Percentiles rank a stretch among this genome's conserved stretches.
phyloP scores from a whole-genome alignment of 2,113 vertebrate species.

The Colinus virginianus region DNA sequence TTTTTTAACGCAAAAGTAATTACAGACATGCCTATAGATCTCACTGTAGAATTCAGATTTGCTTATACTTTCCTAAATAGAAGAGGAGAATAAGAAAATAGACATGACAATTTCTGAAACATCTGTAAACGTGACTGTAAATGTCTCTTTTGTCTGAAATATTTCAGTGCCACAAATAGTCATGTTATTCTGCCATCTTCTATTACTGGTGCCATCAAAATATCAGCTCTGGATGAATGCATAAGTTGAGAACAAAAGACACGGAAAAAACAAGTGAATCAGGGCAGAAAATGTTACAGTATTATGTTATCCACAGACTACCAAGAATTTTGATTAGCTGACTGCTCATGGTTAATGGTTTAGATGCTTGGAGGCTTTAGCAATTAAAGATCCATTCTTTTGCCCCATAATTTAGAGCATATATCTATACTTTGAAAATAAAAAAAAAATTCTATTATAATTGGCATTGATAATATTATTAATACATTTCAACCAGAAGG shows the following conservation, averaged over 20 bases:
- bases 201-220: neutral
- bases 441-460: slow-evolving; percentile 24
- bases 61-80: neutral
- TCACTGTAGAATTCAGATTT: neutral
- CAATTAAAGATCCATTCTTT: slow-evolving; percentile 33
- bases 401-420: neutral
- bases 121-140: neutral
- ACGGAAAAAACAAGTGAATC: neutral
- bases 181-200: neutral
- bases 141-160: neutral
- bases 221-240: neutral
- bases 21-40: neutral
- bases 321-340: neutral
- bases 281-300: neutral
- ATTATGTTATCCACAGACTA: neutral
- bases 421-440: slow-evolving; percentile 1
- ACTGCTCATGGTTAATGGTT: neutral
- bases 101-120: neutral
- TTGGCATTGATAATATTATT: slow-evolving; percentile 33
- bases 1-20: neutral
- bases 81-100: neutral
- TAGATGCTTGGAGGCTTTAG: neutral
- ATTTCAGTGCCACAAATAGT: neutral
- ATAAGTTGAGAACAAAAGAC: neutral
- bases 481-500: slow-evolving; percentile 34